Evolutionary conservation across 2,113 vertebrate genomes (phyloP).

Genomic region (Machaerirhynchus nigripectus): DNA sequence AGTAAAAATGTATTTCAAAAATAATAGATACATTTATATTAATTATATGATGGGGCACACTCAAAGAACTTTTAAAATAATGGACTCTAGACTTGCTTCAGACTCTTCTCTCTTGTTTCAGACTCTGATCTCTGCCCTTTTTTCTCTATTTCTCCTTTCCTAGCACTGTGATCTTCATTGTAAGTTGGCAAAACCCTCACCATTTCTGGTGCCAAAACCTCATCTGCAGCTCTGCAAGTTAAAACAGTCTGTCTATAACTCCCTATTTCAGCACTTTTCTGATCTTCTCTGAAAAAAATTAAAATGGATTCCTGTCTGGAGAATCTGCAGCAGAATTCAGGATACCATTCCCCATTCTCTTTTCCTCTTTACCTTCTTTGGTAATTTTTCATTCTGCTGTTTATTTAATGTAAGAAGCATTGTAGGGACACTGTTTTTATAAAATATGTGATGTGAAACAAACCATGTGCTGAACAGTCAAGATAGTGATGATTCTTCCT

Average conservation of each 20-base stretch:
- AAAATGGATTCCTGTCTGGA: background rate
- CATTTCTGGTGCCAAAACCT: slow-evolving; percentile 14
- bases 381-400: background rate
- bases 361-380: background rate
- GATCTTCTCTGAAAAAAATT: background rate
- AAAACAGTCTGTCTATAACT: background rate
- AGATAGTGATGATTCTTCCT: background rate
- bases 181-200: background rate
- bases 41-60: background rate
- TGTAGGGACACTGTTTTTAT: background rate
- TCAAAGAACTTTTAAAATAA: background rate
- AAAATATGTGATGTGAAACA: background rate
- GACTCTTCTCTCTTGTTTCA: background rate
- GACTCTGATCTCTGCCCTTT: background rate
- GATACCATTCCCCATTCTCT: background rate
- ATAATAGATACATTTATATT: slow-evolving; percentile 25
- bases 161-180: background rate
- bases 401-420: background rate
- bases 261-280: slow-evolving; percentile 18
- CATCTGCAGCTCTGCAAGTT: slow-evolving; percentile 16
- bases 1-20: slow-evolving; percentile 5
- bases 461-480: background rate
- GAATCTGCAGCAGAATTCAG: background rate
- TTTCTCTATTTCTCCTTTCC: background rate
- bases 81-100: background rate